These are phyloP conservation scores for Cotesia congregata DNA, from an alignment of 2,888 invertebrate genomes.

Conservation along the genomic window DNA sequence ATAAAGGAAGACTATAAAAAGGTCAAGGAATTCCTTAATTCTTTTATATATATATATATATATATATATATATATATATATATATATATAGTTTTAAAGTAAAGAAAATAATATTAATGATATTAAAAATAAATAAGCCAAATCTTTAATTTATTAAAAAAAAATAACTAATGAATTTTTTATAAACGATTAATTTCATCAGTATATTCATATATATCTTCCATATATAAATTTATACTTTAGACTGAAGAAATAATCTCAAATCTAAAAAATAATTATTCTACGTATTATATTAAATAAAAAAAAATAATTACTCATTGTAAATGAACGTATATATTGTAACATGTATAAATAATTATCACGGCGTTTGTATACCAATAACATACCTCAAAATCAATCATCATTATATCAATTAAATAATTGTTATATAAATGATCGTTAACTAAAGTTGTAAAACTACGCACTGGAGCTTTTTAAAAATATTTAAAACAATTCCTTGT, in stretches of 20 bases:
- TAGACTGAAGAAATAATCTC: slow-evolving; percentile 6
- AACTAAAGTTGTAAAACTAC: slow-evolving; percentile 42
- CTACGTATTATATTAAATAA: slow-evolving; percentile 9
- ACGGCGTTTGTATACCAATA: slow-evolving; percentile 49
- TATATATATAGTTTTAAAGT: not conserved
- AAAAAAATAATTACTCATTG: slow-evolving; percentile 43
- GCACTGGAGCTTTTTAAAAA: slow-evolving; percentile 47
- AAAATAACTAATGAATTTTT: not conserved
- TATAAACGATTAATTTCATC: not conserved
- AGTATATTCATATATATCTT: not conserved
- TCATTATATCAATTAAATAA: slow-evolving; percentile 44
- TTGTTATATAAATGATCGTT: slow-evolving; percentile 50
- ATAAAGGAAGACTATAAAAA: not conserved
- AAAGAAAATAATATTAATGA: not conserved
- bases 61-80: not conserved
- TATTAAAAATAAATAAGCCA: not conserved
- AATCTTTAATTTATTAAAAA: not conserved
- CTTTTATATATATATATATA: not conserved
- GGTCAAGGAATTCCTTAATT: not conserved
- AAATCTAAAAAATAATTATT: slow-evolving; percentile 1
- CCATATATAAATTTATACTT: not conserved
- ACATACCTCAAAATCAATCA: slow-evolving; percentile 50
- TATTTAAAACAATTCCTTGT: slow-evolving; percentile 34
- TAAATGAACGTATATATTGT: slow-evolving; percentile 50
- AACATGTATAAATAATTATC: not conserved